Conservation (phyloP, 2,113 vertebrate genomes). For the Apaloderma vittatum region DNA sequence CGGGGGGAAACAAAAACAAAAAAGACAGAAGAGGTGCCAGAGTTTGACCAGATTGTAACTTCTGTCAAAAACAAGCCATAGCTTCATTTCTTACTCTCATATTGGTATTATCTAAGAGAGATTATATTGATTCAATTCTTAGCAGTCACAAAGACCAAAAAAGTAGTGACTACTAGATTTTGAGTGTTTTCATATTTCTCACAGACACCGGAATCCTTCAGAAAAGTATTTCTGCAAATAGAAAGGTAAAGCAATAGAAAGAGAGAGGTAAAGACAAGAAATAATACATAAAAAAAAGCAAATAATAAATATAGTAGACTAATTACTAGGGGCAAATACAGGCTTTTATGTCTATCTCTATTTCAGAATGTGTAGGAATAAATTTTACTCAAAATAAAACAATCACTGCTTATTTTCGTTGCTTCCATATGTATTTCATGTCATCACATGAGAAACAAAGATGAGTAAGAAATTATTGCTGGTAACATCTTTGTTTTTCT, state of each 20-base stretch:
- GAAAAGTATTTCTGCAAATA: background rate
- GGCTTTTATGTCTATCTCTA: background rate
- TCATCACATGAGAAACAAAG: background rate
- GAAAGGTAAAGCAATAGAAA: background rate
- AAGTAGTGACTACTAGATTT: accelerated
- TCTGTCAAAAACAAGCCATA: background rate
- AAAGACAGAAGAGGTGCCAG: background rate
- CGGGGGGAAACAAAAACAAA: background rate
- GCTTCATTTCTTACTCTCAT: background rate
- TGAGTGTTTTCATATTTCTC: background rate
- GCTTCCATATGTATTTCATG: background rate
- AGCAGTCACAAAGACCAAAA: background rate
- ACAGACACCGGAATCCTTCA: background rate
- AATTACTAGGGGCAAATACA: background rate
- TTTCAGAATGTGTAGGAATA: background rate
- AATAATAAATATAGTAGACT: background rate
- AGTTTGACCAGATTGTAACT: background rate
- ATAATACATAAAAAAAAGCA: background rate
- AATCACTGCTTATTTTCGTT: background rate
- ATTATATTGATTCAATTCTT: background rate
- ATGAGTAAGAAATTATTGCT: background rate
- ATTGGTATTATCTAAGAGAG: background rate
- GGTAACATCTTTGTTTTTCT: background rate
- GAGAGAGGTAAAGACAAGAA: background rate
- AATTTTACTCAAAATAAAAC: background rate